Conservation (phyloP, 2,113 vertebrate genomes). For the Monopterus albus region DNA sequence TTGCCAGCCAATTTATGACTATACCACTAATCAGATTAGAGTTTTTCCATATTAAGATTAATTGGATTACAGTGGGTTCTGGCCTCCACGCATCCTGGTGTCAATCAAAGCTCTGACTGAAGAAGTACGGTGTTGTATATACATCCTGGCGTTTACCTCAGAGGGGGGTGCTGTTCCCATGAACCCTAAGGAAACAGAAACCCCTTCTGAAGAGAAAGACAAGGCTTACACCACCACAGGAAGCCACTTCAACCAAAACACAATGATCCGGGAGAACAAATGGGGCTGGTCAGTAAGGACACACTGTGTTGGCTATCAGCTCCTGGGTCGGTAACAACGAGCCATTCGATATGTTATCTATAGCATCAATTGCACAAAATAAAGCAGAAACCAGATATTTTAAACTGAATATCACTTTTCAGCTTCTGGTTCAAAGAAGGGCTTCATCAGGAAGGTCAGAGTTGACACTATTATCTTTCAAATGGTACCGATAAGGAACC, state of each 20-base stretch:
- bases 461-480: background rate
- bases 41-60: background rate
- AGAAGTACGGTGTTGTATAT: too few relatives aligned
- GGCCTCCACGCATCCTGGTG: too few relatives aligned
- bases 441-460: background rate
- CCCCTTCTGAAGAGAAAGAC: constrained; percentile 24
- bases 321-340: constrained; percentile 3
- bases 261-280: constrained; percentile 14
- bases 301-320: constrained; percentile 10
- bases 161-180: constrained; percentile 34
- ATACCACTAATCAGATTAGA: constrained; percentile 9
- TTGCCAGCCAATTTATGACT: background rate
- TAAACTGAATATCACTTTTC: constrained; percentile 22
- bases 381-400: constrained; percentile 33
- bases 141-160: background rate
- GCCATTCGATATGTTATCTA: constrained; percentile 50
- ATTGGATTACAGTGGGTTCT: too few relatives aligned
- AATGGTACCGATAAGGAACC: background rate
- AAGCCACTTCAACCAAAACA: constrained; percentile 31
- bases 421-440: background rate
- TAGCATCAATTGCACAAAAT: constrained; percentile 26
- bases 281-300: constrained; percentile 23
- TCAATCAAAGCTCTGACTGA: too few relatives aligned
- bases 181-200: constrained; percentile 51
- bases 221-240: background rate